phyloP scores from a whole-genome alignment of 2,113 vertebrate species.

The Tragelaphus strepsiceros region DNA sequence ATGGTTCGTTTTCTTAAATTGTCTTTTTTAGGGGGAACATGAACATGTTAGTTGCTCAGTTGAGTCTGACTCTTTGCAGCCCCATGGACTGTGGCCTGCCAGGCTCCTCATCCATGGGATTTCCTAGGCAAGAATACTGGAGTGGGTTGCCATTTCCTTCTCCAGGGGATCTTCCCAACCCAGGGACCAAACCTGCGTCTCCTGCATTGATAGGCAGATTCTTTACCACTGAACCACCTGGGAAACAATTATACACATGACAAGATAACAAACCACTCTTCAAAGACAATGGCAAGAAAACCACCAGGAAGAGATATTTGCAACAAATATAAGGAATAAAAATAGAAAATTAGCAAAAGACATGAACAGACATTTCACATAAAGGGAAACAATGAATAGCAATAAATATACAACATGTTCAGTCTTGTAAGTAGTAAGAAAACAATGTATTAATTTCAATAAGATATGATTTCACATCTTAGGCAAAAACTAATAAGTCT shows the following conservation, averaged over 20 bases:
- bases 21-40: not conserved
- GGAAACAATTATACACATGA: not conserved
- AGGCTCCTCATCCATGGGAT: not conserved
- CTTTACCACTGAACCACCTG: not conserved
- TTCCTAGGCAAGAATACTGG: not conserved
- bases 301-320: not conserved
- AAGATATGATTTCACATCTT: not conserved
- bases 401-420: not conserved
- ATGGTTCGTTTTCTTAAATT: not conserved
- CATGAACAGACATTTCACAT: not conserved
- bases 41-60: not conserved
- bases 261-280: not conserved
- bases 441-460: not conserved
- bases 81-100: not conserved
- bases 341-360: not conserved
- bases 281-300: not conserved
- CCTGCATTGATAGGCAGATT: not conserved
- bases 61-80: not conserved
- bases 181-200: not conserved
- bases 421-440: not conserved
- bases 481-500: not conserved
- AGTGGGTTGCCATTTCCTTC: not conserved
- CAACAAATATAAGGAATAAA: not conserved
- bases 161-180: not conserved
- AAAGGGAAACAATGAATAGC: not conserved